phyloP scores from a whole-genome alignment of 2,797 vertebrate species.

The Argentina silus region DNA sequence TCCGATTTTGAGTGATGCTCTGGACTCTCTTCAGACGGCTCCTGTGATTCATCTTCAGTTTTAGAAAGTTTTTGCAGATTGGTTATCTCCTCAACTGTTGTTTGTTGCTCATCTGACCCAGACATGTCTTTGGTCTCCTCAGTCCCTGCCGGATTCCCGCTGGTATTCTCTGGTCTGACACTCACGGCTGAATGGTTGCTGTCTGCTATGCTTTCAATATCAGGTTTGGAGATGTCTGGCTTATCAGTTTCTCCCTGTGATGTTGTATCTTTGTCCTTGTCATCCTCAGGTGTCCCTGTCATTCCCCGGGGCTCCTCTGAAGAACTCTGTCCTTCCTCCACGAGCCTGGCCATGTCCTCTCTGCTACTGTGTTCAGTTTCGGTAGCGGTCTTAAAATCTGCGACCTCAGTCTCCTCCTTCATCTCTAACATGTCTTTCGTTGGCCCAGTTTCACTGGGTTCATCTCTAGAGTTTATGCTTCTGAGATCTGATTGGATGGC shows the following conservation, averaged over 20 bases:
- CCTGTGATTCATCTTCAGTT: slow-evolving; percentile 25
- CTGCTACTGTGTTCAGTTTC: slow-evolving; percentile 32
- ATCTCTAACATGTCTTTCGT: slow-evolving; percentile 28
- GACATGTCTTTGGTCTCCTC: neutral
- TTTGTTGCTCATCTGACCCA: slow-evolving; percentile 23
- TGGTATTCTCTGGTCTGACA: slow-evolving; percentile 20
- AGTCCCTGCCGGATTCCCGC: slow-evolving; percentile 38
- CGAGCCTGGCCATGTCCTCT: slow-evolving; percentile 7
- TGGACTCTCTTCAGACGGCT: neutral
- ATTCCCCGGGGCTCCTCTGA: neutral
- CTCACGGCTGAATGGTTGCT: slow-evolving; percentile 29
- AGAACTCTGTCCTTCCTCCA: neutral
- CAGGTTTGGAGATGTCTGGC: slow-evolving; percentile 36
- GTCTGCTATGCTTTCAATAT: slow-evolving; percentile 47
- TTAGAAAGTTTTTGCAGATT: neutral
- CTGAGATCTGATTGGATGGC: slow-evolving; percentile 29
- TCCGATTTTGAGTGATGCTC: slow-evolving; percentile 1
- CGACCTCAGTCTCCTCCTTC: slow-evolving; percentile 3
- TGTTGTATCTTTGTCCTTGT: neutral
- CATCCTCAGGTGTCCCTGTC: neutral
- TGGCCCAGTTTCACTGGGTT: slow-evolving; percentile 18
- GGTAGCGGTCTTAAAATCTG: slow-evolving; percentile 1
- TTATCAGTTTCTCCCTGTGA: slow-evolving; percentile 31
- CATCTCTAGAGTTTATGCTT: slow-evolving; percentile 31
- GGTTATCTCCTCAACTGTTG: slow-evolving; percentile 23